A percentile compares a stretch with the other conserved stretches of the same genome.
These are phyloP conservation scores for Beaufortia kweichowensis DNA, from an alignment of 2,113 vertebrate species.

Conservation along the genomic window DNA sequence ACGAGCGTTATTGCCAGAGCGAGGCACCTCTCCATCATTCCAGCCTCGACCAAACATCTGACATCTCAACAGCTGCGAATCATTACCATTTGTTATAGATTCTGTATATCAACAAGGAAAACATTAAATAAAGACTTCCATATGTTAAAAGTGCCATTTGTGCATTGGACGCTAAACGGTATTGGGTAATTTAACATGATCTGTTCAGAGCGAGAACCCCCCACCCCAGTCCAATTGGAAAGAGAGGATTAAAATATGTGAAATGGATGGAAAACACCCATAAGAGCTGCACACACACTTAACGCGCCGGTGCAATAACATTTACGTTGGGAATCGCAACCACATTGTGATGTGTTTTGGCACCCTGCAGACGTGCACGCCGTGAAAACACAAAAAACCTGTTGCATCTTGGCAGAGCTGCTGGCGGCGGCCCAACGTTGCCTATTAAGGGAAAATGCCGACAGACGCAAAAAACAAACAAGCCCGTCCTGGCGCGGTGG, in stretches of 20 bases:
- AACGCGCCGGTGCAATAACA: constrained; percentile 79
- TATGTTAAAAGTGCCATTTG: constrained; percentile 85
- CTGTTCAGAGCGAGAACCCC: constrained; percentile 82
- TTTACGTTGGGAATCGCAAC: constrained; percentile 81
- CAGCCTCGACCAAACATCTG: constrained; percentile 50
- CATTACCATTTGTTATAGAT: constrained; percentile 92
- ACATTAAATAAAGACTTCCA: constrained; percentile 87
- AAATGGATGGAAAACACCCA: constrained; percentile 69
- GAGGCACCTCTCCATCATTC: constrained; percentile 47
- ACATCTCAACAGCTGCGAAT: constrained; percentile 85
- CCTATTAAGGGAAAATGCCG: constrained; percentile 66
- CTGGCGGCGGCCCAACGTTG: constrained; percentile 71
- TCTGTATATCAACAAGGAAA: constrained; percentile 88
- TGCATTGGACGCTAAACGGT: constrained; percentile 86
- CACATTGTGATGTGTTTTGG: constrained; percentile 67
- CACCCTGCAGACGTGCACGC: constrained; percentile 59
- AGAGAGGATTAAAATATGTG: constrained; percentile 66
- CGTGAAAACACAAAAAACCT: constrained; percentile 57
- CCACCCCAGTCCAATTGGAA: constrained; percentile 65
- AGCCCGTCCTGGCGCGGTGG: constrained; percentile 54
- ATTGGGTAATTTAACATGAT: constrained; percentile 89
- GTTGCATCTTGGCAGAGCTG: constrained; percentile 75
- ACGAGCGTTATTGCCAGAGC: constrained; percentile 19
- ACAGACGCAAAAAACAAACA: constrained; percentile 59
- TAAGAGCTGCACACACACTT: constrained; percentile 27